Conservation (phyloP, 2,888 invertebrate genomes). For the Argyresthia goedartella region DNA sequence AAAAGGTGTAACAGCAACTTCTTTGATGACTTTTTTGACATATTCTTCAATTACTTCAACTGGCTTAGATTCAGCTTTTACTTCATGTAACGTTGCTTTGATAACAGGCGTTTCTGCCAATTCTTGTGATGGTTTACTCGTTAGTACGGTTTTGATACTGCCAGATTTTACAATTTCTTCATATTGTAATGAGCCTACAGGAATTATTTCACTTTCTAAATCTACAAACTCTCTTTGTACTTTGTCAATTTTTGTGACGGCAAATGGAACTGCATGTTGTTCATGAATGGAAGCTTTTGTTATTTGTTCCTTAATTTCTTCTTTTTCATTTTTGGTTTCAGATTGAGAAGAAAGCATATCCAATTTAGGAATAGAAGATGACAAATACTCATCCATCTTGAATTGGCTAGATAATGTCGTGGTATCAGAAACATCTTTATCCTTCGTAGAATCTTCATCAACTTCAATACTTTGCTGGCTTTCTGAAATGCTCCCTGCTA, state of each 20-base stretch:
- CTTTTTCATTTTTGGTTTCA: constrained; percentile 33
- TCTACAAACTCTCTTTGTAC: constrained; percentile 58
- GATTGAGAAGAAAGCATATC: constrained; percentile 48
- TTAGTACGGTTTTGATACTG: constrained; percentile 46
- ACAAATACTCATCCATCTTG: constrained; percentile 52
- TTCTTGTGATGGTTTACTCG: constrained; percentile 20
- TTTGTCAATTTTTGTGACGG: constrained; percentile 47
- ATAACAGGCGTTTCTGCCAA: constrained; percentile 28
- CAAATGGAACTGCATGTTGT: constrained; percentile 46
- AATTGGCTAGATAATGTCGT: constrained; percentile 55
- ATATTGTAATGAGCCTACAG: constrained; percentile 54
- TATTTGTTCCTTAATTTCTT: constrained; percentile 34
- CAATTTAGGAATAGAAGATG: constrained; percentile 58
- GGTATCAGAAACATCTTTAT: constrained; percentile 52
- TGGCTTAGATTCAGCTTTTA: constrained; percentile 26
- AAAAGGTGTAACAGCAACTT: constrained; percentile 57
- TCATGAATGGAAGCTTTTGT: constrained; percentile 22
- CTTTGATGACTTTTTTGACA: constrained; percentile 39
- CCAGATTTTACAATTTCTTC: constrained; percentile 48
- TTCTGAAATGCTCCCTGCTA: constrained; percentile 45
- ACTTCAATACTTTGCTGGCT: constrained; percentile 55
- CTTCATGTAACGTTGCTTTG: constrained; percentile 27
- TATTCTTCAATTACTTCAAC: constrained; percentile 14
- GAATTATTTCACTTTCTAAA: constrained; percentile 57
- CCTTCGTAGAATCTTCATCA: constrained; percentile 52